Evolutionary conservation across 2,888 invertebrate genomes (phyloP).

Genomic region (Drosophila anomalata): DNA sequence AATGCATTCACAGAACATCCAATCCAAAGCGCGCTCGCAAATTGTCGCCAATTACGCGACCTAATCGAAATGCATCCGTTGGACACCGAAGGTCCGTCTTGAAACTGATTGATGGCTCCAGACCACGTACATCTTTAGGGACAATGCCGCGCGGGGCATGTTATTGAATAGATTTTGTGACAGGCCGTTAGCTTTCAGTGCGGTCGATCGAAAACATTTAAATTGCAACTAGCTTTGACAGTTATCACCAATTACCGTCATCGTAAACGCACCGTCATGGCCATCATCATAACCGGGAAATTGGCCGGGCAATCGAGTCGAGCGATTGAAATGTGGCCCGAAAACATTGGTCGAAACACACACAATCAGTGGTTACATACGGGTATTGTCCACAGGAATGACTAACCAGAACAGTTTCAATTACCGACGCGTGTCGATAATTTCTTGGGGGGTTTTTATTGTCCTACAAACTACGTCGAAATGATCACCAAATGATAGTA

Average conservation of each 20-base stretch:
- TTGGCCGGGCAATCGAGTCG: constrained; percentile 62
- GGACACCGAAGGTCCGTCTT: constrained; percentile 60
- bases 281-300: constrained; percentile 32
- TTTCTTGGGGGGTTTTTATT: constrained; percentile 42
- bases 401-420: constrained; percentile 55
- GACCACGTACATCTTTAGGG: no score
- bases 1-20: constrained; percentile 17
- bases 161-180: no score
- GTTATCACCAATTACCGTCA: constrained; percentile 18
- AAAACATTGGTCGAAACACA: constrained; percentile 23
- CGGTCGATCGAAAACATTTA: constrained; percentile 27
- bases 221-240: constrained; percentile 45
- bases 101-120: no score
- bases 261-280: constrained; percentile 9
- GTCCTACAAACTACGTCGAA: not conserved
- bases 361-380: not conserved
- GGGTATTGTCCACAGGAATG: constrained; percentile 28
- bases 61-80: constrained; percentile 58
- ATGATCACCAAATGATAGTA: not conserved
- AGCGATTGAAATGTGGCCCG: constrained; percentile 34
- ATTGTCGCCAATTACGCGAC: constrained; percentile 65
- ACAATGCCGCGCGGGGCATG: no score
- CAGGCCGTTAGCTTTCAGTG: no score
- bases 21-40: constrained; percentile 33
- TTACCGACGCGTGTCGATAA: constrained; percentile 62